These are phyloP conservation scores for Thalpophila matura DNA, from an alignment of 2,888 invertebrate genomes.

Conservation along the genomic window DNA sequence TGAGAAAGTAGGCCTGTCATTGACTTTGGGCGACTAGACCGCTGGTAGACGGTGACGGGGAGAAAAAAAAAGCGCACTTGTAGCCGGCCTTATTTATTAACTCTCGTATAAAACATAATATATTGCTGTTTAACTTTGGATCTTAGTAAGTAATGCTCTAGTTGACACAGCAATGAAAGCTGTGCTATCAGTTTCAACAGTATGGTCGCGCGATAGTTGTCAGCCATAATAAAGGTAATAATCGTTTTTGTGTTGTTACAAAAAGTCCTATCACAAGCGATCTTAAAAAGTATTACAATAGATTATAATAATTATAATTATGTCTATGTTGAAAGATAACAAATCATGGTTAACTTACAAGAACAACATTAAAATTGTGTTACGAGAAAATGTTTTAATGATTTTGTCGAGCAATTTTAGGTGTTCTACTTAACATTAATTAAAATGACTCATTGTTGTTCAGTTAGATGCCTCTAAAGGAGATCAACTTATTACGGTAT, in stretches of 20 bases:
- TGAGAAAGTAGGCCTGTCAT: constrained; percentile 87
- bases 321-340: constrained; percentile 40
- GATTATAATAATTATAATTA: constrained; percentile 59
- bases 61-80: constrained; percentile 38
- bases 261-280: constrained; percentile 56
- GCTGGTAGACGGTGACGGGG: constrained; percentile 76
- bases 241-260: constrained; percentile 59
- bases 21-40: constrained; percentile 85
- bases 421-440: constrained; percentile 36
- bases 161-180: constrained; percentile 34
- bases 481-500: constrained; percentile 31
- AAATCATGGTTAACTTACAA: constrained; percentile 27
- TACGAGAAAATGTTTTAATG: constrained; percentile 27
- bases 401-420: constrained; percentile 15
- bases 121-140: constrained; percentile 56
- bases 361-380: constrained; percentile 40
- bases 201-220: background rate
- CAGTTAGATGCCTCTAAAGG: constrained; percentile 15
- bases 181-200: background rate
- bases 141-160: background rate
- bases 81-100: background rate
- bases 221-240: constrained; percentile 12
- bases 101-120: constrained; percentile 31
- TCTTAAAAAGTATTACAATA: constrained; percentile 55
- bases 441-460: constrained; percentile 40